A percentile compares a stretch with the other conserved stretches of the same genome.
Conservation (phyloP, 2,113 vertebrate genomes). For the Brachyistius frenatus region DNA sequence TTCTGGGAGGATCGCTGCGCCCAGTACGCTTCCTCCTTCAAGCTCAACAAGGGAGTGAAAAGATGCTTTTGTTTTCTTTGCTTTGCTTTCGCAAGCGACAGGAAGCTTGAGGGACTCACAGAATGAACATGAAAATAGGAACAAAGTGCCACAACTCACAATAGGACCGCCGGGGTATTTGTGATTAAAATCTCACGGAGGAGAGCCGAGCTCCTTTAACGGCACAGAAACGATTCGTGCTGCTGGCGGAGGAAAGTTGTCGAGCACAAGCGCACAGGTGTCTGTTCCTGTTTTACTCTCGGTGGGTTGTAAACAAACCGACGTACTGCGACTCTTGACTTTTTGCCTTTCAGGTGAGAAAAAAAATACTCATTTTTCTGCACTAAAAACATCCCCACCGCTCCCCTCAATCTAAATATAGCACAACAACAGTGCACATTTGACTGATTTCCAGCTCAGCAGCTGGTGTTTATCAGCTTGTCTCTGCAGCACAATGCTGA, state of each 20-base stretch:
- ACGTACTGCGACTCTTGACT: neutral
- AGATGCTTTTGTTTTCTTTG: constrained; percentile 89
- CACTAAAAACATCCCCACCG: neutral
- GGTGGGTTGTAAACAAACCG: constrained; percentile 1
- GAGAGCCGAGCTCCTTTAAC: neutral
- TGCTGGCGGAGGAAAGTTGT: constrained; percentile 6
- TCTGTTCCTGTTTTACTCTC: constrained; percentile 55
- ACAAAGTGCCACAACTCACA: constrained; percentile 62
- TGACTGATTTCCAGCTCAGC: constrained; percentile 7
- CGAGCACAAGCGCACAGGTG: constrained; percentile 24
- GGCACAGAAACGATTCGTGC: neutral
- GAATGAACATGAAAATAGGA: constrained; percentile 68
- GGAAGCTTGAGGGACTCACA: constrained; percentile 80
- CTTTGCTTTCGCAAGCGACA: constrained; percentile 80
- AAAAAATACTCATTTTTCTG: too few relatives aligned
- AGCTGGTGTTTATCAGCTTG: neutral
- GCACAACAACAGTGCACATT: constrained; percentile 5
- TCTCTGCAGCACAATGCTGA: constrained; percentile 5
- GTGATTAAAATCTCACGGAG: constrained; percentile 51
- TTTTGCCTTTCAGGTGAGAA: neutral
- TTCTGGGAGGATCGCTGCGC: constrained; percentile 13
- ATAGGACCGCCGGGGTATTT: constrained; percentile 32
- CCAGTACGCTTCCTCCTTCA: constrained; percentile 46
- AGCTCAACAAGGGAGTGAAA: constrained; percentile 77
- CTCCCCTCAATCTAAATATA: neutral